phyloP scores from a whole-genome alignment of 2,113 vertebrate species.

The Petrocephalus zakoni region DNA sequence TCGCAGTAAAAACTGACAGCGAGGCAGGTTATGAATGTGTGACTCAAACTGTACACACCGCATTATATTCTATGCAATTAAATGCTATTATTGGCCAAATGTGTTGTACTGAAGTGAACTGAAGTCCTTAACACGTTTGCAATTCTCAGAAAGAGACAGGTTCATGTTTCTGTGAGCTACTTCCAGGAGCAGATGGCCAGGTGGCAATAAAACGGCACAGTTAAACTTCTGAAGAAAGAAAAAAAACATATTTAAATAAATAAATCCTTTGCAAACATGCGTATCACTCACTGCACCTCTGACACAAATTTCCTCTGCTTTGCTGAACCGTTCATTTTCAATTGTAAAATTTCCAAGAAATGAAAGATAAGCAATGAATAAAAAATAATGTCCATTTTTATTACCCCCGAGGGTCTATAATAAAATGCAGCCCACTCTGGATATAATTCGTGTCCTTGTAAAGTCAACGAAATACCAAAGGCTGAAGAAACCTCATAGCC shows the following conservation, averaged over 20 bases:
- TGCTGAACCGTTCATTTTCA: not conserved
- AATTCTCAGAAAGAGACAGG: not conserved
- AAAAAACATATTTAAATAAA: not conserved
- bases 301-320: not conserved
- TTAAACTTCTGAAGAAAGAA: not conserved
- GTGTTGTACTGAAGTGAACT: not conserved
- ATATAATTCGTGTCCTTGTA: not conserved
- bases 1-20: not conserved
- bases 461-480: not conserved
- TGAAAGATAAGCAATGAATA: not conserved
- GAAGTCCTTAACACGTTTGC: not conserved
- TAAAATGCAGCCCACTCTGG: not conserved
- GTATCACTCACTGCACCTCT: not conserved
- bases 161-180: not conserved
- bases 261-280: not conserved
- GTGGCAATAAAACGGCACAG: not conserved
- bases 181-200: conserved; percentile 16
- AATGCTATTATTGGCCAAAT: not conserved
- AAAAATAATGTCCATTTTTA: not conserved
- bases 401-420: not conserved
- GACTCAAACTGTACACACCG: not conserved
- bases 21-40: not conserved
- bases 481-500: not conserved
- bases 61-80: not conserved
- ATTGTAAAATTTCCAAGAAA: not conserved